These are phyloP conservation scores for Takifugu ocellatus DNA, from an alignment of 2,797 vertebrate genomes.

Conservation along the genomic window DNA sequence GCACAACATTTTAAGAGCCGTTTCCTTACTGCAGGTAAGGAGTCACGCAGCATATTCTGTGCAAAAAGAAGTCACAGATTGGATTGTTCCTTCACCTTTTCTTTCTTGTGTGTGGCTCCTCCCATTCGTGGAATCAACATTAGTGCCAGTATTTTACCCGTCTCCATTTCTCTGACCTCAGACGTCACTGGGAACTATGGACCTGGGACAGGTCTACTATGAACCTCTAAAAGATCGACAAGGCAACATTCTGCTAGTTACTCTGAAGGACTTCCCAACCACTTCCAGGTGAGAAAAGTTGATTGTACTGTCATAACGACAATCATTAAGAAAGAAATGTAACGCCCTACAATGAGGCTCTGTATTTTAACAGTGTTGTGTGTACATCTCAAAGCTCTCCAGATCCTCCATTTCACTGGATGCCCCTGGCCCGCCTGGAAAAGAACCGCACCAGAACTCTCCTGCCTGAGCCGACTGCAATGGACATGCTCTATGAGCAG, in stretches of 20 bases:
- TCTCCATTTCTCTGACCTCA: slow-evolving; percentile 29
- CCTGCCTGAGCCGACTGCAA: slow-evolving; percentile 73
- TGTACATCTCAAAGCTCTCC: slow-evolving; percentile 37
- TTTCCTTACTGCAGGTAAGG: slow-evolving; percentile 79
- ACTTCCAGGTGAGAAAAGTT: slow-evolving; percentile 44
- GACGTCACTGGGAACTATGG: slow-evolving; percentile 71
- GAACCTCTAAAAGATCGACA: slow-evolving; percentile 79
- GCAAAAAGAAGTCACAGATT: slow-evolving; percentile 36
- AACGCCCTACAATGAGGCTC: not conserved
- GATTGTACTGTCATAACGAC: not conserved
- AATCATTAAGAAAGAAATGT: not conserved
- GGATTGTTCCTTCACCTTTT: slow-evolving; percentile 12
- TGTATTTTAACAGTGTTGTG: slow-evolving; percentile 6
- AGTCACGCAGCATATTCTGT: slow-evolving; percentile 38
- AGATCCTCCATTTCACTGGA: slow-evolving; percentile 73
- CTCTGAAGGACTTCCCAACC: slow-evolving; percentile 66
- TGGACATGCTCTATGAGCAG: slow-evolving; percentile 73
- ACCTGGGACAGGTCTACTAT: slow-evolving; percentile 78
- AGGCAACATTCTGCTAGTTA: slow-evolving; percentile 78
- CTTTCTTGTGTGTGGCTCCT: slow-evolving; percentile 6
- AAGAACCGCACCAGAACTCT: slow-evolving; percentile 70
- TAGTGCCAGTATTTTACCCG: slow-evolving; percentile 25
- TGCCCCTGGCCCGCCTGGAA: slow-evolving; percentile 66
- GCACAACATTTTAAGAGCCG: slow-evolving; percentile 75
- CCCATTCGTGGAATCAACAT: slow-evolving; percentile 1